phyloP scores from a whole-genome alignment of 2,888 invertebrate species.

The Hydraecia micacea region DNA sequence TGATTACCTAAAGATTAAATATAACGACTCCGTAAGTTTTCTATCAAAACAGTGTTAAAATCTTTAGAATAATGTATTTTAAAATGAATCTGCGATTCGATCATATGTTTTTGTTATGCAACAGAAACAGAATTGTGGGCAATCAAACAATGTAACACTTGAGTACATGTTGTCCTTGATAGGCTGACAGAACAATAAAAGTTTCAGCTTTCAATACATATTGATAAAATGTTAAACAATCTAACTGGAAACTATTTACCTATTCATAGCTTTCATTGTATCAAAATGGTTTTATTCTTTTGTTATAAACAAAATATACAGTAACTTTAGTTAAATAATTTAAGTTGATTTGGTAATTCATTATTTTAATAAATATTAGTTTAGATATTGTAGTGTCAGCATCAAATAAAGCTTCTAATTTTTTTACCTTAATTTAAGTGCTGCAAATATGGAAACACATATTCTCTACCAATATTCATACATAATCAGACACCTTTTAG shows the following conservation, averaged over 20 bases:
- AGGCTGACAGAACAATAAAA: conserved; percentile 6
- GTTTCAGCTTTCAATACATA: conserved; percentile 1
- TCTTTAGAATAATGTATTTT: conserved; percentile 8
- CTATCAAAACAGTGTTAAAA: neutral
- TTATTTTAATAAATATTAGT: neutral
- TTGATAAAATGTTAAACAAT: neutral
- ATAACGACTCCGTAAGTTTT: neutral
- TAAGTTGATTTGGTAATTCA: neutral
- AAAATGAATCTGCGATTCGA: conserved; percentile 26
- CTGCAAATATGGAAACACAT: neutral
- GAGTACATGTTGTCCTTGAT: conserved; percentile 24
- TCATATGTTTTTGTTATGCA: conserved; percentile 70
- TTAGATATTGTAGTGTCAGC: neutral
- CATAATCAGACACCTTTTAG: neutral
- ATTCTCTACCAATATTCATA: neutral
- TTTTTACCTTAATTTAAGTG: neutral
- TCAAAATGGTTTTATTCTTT: neutral
- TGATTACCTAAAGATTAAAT: neutral
- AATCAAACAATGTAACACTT: conserved; percentile 45
- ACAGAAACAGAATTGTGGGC: conserved; percentile 50
- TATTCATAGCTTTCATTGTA: neutral
- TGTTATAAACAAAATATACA: neutral
- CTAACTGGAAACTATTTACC: neutral
- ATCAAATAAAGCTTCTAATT: too few species aligned
- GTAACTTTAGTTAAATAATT: neutral